These are phyloP conservation scores for Leptatherina wallacei DNA, from an alignment of 2,797 vertebrate species.

Conservation along the genomic window DNA sequence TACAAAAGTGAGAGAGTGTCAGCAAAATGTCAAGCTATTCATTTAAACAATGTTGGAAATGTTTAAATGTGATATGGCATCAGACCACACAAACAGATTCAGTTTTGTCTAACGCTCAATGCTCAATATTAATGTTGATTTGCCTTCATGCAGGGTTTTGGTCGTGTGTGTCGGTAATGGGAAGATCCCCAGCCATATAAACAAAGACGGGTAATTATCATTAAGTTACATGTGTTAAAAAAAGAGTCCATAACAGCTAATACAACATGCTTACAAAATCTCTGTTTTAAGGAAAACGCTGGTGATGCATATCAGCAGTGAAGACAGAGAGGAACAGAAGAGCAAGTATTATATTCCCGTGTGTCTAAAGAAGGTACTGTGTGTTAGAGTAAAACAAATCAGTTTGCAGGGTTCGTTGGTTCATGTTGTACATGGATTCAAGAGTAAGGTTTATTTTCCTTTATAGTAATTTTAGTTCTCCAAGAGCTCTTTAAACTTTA, in stretches of 20 bases:
- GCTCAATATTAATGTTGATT: not conserved
- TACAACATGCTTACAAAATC: not conserved
- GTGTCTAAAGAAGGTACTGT: constrained; percentile 74
- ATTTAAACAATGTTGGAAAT: not conserved
- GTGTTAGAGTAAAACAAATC: not conserved
- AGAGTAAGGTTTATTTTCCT: not conserved
- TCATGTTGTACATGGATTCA: not conserved
- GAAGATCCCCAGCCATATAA: constrained; percentile 18
- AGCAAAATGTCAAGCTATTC: not conserved
- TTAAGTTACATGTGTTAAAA: not conserved
- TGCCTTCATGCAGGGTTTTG: constrained; percentile 71
- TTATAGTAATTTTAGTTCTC: not conserved
- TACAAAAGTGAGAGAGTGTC: not conserved
- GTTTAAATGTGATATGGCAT: not conserved
- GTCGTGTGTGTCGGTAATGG: constrained; percentile 78
- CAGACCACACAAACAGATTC: not conserved
- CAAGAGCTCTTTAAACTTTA: not conserved
- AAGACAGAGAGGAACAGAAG: constrained; percentile 36
- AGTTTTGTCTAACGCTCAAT: not conserved
- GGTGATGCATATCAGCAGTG: constrained; percentile 73
- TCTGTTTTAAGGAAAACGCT: constrained; percentile 71
- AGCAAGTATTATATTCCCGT: constrained; percentile 70
- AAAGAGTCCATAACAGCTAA: not conserved
- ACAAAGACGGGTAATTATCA: constrained; percentile 68
- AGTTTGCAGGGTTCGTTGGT: not conserved